Conservation (phyloP, 2,113 vertebrate species). For the Lasiurus cinereus region DNA sequence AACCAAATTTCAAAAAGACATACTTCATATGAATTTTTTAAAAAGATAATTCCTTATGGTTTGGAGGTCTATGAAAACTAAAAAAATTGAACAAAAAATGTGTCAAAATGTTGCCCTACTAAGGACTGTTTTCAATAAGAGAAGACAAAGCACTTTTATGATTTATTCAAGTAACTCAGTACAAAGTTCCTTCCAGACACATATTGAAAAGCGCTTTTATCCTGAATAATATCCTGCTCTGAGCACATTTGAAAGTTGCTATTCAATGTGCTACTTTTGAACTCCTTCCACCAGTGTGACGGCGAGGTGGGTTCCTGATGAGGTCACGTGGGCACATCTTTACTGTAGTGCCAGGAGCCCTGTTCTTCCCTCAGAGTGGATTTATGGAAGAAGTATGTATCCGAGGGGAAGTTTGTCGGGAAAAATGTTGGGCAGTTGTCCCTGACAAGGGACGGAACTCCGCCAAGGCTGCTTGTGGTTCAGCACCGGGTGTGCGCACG, state of each 20-base stretch:
- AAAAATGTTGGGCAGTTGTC: slow-evolving; percentile 45
- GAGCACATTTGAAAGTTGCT: background rate
- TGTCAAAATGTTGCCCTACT: background rate
- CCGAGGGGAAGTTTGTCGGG: slow-evolving; percentile 48
- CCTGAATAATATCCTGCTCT: background rate
- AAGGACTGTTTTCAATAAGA: background rate
- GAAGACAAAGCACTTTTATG: background rate
- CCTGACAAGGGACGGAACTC: background rate
- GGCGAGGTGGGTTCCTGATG: background rate
- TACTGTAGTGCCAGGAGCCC: slow-evolving; percentile 59
- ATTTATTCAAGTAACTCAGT: background rate
- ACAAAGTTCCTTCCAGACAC: background rate
- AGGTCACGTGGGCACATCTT: background rate
- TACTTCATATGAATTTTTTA: background rate
- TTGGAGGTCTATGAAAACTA: background rate
- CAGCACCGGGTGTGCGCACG: background rate
- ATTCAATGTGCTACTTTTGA: background rate
- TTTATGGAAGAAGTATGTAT: slow-evolving; percentile 61
- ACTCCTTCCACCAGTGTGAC: background rate
- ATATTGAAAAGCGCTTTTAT: background rate
- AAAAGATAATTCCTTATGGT: background rate
- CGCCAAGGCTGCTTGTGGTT: background rate
- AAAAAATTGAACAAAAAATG: background rate
- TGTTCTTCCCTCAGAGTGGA: slow-evolving; percentile 55
- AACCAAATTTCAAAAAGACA: background rate